Evolutionary conservation across 1,140 invertebrate genomes (phyloP).

Genomic region (Procambarus virginalis): DNA sequence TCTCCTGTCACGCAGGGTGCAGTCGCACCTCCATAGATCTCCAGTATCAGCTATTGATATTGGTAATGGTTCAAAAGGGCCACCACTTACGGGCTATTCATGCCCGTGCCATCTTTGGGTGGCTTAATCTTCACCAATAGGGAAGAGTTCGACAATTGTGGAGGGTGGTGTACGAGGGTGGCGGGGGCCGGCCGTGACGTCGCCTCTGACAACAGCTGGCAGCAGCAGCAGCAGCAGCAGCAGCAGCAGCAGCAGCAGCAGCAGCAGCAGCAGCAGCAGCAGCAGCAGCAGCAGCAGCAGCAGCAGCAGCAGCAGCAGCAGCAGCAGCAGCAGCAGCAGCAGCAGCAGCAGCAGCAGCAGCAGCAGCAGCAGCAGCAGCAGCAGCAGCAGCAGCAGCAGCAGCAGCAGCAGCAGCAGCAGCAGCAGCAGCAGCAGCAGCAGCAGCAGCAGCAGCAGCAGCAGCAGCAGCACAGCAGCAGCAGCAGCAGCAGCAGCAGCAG

Average conservation of each 20-base stretch:
- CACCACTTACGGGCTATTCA: too few relatives aligned
- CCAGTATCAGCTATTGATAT: too few relatives aligned
- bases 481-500: not conserved
- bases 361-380: not conserved
- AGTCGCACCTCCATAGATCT: too few relatives aligned
- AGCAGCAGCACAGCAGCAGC: too few relatives aligned
- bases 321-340: constrained; percentile 1
- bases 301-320: constrained; percentile 4
- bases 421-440: constrained; percentile 7
- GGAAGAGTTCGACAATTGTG: too few relatives aligned
- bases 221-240: constrained; percentile 7
- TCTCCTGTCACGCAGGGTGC: too few relatives aligned
- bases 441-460: constrained; percentile 3
- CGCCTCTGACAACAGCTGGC: too few relatives aligned
- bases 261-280: not conserved
- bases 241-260: not conserved
- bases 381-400: constrained; percentile 4
- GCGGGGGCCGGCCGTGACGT: too few relatives aligned
- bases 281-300: not conserved
- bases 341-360: not conserved
- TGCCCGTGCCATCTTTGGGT: too few relatives aligned
- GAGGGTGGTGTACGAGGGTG: too few relatives aligned
- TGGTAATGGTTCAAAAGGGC: too few relatives aligned
- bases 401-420: constrained; percentile 1
- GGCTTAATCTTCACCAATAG: too few relatives aligned